Evolutionary conservation across 2,888 invertebrate species (phyloP).

Genomic region (Apodemia duryi): DNA sequence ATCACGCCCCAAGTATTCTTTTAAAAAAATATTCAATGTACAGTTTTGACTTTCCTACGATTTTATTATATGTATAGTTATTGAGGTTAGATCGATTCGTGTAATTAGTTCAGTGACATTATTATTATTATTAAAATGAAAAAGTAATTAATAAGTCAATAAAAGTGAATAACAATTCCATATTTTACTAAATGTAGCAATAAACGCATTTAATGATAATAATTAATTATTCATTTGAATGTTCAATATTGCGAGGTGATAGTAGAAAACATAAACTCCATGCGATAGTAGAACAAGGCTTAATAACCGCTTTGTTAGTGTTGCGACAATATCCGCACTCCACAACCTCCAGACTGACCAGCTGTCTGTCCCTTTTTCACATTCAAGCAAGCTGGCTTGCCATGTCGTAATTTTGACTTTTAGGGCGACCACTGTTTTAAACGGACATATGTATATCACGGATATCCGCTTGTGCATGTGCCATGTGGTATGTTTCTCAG

Average conservation of each 20-base stretch:
- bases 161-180: no score
- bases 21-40: no score
- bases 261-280: conserved; percentile 4
- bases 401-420: not conserved
- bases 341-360: conserved; percentile 5
- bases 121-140: no score
- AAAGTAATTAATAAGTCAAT: no score
- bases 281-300: conserved; percentile 10
- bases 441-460: not conserved
- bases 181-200: no score
- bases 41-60: no score
- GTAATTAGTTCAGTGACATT: no score
- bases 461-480: not conserved
- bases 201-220: no score
- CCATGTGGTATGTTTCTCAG: not conserved
- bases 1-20: no score
- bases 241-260: not conserved
- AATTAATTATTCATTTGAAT: no score
- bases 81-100: no score
- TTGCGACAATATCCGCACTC: conserved; percentile 1
- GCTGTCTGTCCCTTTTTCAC: not conserved
- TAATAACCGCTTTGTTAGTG: conserved; percentile 1
- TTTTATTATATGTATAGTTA: no score
- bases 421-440: not conserved
- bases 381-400: not conserved